Evolutionary conservation across 2,113 vertebrate genomes (phyloP).

Genomic region (Plecturocebus donacophilus): DNA sequence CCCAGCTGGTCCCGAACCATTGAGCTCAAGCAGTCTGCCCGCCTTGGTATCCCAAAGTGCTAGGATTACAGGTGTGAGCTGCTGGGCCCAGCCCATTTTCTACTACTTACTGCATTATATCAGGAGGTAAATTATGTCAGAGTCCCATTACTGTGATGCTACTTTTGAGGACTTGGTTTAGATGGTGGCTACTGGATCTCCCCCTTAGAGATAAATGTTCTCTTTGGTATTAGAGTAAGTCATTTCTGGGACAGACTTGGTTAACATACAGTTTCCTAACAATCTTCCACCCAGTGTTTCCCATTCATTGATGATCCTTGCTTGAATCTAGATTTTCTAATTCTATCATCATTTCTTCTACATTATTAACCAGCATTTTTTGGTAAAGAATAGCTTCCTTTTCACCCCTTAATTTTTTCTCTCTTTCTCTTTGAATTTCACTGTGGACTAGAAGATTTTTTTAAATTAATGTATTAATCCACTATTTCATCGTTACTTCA

Average conservation of each 20-base stretch:
- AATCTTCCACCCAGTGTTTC: neutral
- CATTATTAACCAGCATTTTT: neutral
- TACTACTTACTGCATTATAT: neutral
- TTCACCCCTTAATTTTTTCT: neutral
- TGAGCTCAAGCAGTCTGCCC: too few species aligned
- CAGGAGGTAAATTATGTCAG: neutral
- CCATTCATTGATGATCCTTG: neutral
- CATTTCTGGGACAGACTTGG: neutral
- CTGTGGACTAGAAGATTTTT: neutral
- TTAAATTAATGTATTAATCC: neutral
- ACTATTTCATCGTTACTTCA: constrained; percentile 22
- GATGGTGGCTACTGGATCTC: neutral
- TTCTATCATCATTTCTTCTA: neutral
- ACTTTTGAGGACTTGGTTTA: neutral
- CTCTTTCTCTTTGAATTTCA: neutral
- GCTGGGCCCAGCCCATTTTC: too few species aligned
- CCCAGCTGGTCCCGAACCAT: too few species aligned
- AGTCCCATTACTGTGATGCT: neutral
- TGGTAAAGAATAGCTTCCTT: neutral
- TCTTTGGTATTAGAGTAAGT: neutral
- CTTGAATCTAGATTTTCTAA: neutral
- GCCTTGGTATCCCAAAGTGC: too few species aligned
- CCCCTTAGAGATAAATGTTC: neutral
- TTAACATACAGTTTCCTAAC: neutral
- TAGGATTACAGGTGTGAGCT: too few species aligned